Conservation (phyloP, 1,140 invertebrate genomes). For the Schlechtendalia chinensis region DNA sequence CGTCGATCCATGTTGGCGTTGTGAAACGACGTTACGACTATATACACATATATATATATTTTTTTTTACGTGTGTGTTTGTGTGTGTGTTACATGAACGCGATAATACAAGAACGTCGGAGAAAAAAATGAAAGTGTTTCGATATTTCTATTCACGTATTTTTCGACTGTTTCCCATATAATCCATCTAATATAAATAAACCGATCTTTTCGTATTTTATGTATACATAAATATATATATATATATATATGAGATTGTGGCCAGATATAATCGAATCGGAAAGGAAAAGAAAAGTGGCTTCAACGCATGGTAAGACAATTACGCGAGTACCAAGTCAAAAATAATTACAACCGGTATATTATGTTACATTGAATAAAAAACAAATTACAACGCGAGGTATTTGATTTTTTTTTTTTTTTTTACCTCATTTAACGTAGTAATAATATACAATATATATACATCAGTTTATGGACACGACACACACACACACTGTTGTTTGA, state of each 20-base stretch:
- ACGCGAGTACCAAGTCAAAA: constrained; percentile 28
- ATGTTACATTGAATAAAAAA: background rate
- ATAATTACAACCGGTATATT: background rate
- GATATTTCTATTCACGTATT: constrained; percentile 20
- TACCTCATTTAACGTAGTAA: background rate
- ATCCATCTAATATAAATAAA: too few species aligned
- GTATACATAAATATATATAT: background rate
- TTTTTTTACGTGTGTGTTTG: background rate
- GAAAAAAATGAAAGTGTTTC: constrained; percentile 44
- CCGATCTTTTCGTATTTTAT: background rate
- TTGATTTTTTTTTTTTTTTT: too few species aligned
- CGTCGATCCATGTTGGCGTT: too few species aligned
- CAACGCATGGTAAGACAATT: constrained; percentile 41
- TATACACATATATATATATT: too few species aligned
- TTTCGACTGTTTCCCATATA: background rate
- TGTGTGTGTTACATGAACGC: background rate
- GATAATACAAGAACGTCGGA: background rate
- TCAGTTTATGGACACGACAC: background rate
- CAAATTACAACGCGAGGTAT: background rate
- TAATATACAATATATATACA: background rate
- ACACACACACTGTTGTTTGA: too few species aligned
- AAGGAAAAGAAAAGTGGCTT: constrained; percentile 46
- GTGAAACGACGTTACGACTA: background rate
- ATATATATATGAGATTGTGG: constrained; percentile 1
- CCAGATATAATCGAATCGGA: constrained; percentile 26